Conservation (phyloP, 1,140 invertebrate species). For the Rhyzopertha dominica region DNA sequence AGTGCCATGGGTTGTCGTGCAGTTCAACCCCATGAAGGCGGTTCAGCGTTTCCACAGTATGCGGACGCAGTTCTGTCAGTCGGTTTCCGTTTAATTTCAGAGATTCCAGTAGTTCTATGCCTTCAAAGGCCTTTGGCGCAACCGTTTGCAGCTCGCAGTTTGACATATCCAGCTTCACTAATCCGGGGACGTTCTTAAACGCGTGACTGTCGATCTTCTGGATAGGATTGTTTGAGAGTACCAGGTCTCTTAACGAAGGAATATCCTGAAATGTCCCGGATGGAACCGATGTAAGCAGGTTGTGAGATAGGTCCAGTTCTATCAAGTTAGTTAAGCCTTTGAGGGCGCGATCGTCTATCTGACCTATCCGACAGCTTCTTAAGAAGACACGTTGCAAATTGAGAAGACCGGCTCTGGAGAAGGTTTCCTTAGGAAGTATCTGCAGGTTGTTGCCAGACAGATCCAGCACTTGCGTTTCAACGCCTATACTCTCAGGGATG, state of each 20-base stretch:
- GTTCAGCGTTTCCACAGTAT: constrained; percentile 63
- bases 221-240: constrained; percentile 74
- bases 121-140: constrained; percentile 70
- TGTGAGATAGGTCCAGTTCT: constrained; percentile 80
- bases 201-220: constrained; percentile 68
- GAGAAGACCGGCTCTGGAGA: constrained; percentile 69
- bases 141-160: constrained; percentile 73
- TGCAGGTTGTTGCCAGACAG: constrained; percentile 81
- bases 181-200: constrained; percentile 67
- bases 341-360: constrained; percentile 79
- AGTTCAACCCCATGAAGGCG: constrained; percentile 78
- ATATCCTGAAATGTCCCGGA: constrained; percentile 70
- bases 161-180: constrained; percentile 81
- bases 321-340: constrained; percentile 80
- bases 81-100: constrained; percentile 79
- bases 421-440: constrained; percentile 73
- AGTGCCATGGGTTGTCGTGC: constrained; percentile 88
- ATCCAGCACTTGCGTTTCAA: constrained; percentile 85
- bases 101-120: constrained; percentile 69
- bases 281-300: constrained; percentile 72
- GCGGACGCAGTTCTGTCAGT: constrained; percentile 63
- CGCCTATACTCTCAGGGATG: constrained; percentile 76
- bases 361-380: constrained; percentile 72
- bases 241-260: constrained; percentile 74
- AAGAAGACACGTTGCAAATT: constrained; percentile 84